Evolutionary conservation across 2,888 invertebrate genomes (phyloP), one percentile per base, ranked within the genome.

Genomic region (Drosophila algonquin): DNA sequence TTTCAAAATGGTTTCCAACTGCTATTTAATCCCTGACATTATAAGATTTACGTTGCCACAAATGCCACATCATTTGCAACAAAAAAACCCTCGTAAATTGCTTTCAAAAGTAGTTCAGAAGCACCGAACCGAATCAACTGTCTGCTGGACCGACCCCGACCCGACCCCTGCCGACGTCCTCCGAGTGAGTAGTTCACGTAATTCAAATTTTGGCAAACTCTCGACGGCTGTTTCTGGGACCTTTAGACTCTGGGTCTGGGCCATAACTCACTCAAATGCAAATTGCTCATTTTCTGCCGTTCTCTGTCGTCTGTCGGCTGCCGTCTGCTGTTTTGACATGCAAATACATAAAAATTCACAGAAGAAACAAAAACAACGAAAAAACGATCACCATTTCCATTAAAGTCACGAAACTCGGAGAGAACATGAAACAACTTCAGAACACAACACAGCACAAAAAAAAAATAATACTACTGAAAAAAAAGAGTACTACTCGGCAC

Each of bases 361-460:
- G 47, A 48, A 58, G 50, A 54, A 55, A 10, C 18, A 57, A 45
- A 53, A 40, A 35, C 50, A 10, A 14, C 48, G 58, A 46, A 30
- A 60, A 75, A 69, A 54, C 63, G 53, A 40, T 54, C 51, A 55
- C 67, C 51, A 69, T 80, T 80, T 75, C 75, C 70, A 80, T 81
- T 79, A 56, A 63, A 81, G 80, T 80, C 80, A 81, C 80, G 81
- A 76, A 80, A 60, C 56, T 21, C 21, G 53, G 52, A 21, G 16
- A 67, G 58, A 53, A 64, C 71, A 70, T 44, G 63, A 56, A 47
- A 68, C 63, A 71, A 58, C 51, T 68, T 48, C 60, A 61, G 52
- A 50, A 21, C 14, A 12, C 12, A 62, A 24, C 30, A 46, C 12
- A 35, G 35, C 1, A 21, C 21, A 21, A 21, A 21, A 52, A 57